phyloP scores from a whole-genome alignment of 1,140 invertebrate genomes.

The Diprion similis region DNA sequence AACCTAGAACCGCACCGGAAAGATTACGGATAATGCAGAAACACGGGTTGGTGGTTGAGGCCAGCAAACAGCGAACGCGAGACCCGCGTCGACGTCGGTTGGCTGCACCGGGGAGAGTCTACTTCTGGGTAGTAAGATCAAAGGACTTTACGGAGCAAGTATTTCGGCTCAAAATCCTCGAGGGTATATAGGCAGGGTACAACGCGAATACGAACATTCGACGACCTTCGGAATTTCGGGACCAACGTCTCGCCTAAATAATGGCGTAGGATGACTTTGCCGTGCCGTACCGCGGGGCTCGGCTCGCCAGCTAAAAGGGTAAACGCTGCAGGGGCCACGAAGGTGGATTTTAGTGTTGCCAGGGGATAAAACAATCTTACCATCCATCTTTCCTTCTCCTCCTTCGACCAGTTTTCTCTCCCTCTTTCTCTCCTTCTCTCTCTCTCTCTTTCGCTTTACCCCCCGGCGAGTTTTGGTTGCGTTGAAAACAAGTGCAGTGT shows the following conservation, averaged over 20 bases:
- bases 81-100: neutral
- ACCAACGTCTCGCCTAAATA: neutral
- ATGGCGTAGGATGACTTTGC: neutral
- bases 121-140: neutral
- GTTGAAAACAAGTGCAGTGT: neutral
- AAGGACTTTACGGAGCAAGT: neutral
- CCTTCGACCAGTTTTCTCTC: neutral
- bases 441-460: neutral
- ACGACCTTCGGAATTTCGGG: neutral
- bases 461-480: conserved; percentile 2
- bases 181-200: neutral
- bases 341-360: conserved; percentile 29
- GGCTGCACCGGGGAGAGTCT: too few species aligned
- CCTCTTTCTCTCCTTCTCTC: neutral
- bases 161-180: neutral
- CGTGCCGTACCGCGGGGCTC: neutral
- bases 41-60: neutral
- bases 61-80: neutral
- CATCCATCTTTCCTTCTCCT: conserved; percentile 31
- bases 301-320: conserved; percentile 35
- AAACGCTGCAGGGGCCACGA: conserved; percentile 35
- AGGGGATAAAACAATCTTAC: conserved; percentile 37
- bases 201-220: neutral
- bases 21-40: neutral
- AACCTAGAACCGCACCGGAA: too few species aligned